Percentiles rank a stretch among this genome's conserved stretches.
Conservation (phyloP, 2,113 vertebrate species). For the Conger conger region DNA sequence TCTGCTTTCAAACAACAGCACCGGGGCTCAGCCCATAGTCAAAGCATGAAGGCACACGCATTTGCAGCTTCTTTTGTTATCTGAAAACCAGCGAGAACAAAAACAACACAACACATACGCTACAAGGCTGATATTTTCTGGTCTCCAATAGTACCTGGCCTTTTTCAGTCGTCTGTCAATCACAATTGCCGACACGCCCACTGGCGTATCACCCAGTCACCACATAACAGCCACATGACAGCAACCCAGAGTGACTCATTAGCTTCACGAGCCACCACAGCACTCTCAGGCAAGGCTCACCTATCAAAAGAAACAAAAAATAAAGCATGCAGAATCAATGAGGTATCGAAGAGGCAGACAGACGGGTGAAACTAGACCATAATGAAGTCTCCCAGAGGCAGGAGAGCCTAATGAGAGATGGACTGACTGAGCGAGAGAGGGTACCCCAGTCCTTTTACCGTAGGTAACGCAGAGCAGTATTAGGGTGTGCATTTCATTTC, state of each 20-base stretch:
- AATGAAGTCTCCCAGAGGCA: slow-evolving; percentile 17
- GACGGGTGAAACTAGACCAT: slow-evolving; percentile 17
- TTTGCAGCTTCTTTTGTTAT: neutral
- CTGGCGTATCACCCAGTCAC: neutral
- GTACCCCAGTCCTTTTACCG: neutral
- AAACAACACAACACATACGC: neutral
- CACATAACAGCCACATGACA: slow-evolving; percentile 1
- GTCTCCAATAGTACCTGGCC: neutral
- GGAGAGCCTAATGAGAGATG: slow-evolving; percentile 16
- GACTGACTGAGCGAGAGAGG: slow-evolving; percentile 1
- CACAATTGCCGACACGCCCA: neutral
- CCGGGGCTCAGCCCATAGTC: neutral
- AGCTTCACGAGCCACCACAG: slow-evolving; percentile 16
- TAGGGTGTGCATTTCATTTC: neutral
- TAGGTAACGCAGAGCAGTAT: neutral
- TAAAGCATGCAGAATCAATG: slow-evolving; percentile 9
- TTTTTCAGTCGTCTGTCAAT: neutral
- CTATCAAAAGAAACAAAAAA: slow-evolving; percentile 17
- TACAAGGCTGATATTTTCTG: neutral
- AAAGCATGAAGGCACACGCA: neutral
- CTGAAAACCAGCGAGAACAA: neutral
- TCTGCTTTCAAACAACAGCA: neutral
- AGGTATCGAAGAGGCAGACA: slow-evolving; percentile 16
- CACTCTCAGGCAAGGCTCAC: neutral
- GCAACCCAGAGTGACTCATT: slow-evolving; percentile 10